phyloP scores from a whole-genome alignment of 2,113 vertebrate genomes.

The Triplophysa tibetana region DNA sequence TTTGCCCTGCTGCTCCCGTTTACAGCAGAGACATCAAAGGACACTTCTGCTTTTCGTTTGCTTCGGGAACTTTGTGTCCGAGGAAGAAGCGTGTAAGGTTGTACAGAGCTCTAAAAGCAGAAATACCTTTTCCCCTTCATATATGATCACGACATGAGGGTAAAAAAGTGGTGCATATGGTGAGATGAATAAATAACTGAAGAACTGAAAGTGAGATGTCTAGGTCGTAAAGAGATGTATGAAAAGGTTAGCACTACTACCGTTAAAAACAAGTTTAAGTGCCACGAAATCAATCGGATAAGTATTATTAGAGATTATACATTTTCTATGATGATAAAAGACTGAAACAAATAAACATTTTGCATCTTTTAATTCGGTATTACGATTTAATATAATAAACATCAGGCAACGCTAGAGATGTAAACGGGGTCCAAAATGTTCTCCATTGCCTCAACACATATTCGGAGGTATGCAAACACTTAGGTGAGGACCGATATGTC shows the following conservation, averaged over 20 bases:
- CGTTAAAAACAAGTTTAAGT: neutral
- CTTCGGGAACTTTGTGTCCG: constrained; percentile 56
- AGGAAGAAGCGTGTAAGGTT: constrained; percentile 39
- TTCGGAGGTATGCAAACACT: no score
- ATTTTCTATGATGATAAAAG: no score
- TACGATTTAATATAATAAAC: no score
- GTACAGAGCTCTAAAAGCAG: neutral
- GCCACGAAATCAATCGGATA: neutral
- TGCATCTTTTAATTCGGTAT: no score
- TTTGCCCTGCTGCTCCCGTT: constrained; percentile 72
- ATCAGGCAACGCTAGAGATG: no score
- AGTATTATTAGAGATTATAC: no score
- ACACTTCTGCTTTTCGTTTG: constrained; percentile 53
- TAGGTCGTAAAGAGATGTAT: neutral
- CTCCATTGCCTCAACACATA: no score
- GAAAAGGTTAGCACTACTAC: no score
- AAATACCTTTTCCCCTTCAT: neutral
- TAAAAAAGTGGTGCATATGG: neutral
- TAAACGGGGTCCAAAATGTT: no score
- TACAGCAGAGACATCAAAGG: constrained; percentile 71
- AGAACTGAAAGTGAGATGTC: neutral
- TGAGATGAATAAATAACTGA: neutral
- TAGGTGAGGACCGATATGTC: no score
- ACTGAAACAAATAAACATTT: no score
- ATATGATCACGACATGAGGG: neutral